Base-by-base conservation (phyloP, 2,113 vertebrate species). In the Crypturellus undulatus region DNA sequence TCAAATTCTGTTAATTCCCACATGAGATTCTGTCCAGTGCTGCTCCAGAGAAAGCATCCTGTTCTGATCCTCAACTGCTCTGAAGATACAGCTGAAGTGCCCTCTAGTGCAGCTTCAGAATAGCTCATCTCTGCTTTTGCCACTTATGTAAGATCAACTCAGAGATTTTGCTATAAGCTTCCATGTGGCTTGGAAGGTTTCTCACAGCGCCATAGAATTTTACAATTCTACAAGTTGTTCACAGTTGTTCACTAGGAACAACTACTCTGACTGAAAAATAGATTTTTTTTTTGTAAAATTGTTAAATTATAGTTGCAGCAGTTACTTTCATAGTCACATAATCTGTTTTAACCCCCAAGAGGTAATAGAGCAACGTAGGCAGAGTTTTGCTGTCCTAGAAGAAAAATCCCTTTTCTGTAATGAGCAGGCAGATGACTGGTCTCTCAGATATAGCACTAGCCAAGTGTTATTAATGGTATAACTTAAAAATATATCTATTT, bases 21-120 rank as follows among this genome's bases (percentile, higher is more conserved):
- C 30, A 15, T n/a, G 59, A 34, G 45, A 0, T 62, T 76, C 64
- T 71, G 52, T 24, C 69, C 43, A 26, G 20, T 76, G 51, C 49
- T 88, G 77, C 64, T 83, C n/a, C 80, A 62, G 28, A 20, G 12
- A 7, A 45, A 51, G 30, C 54, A 88, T 58, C 52, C 49, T 65
- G 3, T 70, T 64, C 45, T 54, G 69, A 69, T 52, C 58, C 69
- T 43, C 21, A 75, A 34, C 30, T 63, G 2, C 32, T 59, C 38
- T 11, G n/a, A 78, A 75, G 49, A 91, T 94, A 78, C 86, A 91
- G 79, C 90, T 93, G 67, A 97, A 92, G 92, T 96, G 96, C 96
- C 97, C 96, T 94, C 97, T 97, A 96, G 96, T 80, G 96, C 89
- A 76, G 38, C n/a, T 93, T 92, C 76, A 68, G 56, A 78, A 87